Percentiles rank a stretch among this genome's conserved stretches.
phyloP scores from a whole-genome alignment of 2,113 vertebrate genomes.

The Prunella fulvescens region DNA sequence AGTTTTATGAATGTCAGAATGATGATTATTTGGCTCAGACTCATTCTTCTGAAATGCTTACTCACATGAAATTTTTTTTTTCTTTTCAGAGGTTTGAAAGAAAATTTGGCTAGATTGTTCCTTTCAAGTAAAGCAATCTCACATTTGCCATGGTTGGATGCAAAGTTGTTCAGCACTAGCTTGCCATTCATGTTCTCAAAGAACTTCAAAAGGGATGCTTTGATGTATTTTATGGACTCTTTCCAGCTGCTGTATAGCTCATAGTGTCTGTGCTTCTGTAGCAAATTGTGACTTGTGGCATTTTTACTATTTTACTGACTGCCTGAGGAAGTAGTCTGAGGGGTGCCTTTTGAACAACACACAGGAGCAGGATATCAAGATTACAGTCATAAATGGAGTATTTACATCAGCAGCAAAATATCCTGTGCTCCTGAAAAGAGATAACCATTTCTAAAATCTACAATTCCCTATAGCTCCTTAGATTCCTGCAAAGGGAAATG shows the following conservation, averaged over 20 bases:
- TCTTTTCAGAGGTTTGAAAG: conserved; percentile 32
- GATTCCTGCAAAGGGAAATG: background rate
- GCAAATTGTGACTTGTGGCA: background rate
- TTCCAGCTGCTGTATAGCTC: conserved; percentile 11
- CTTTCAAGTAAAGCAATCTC: conserved; percentile 24
- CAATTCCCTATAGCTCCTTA: background rate
- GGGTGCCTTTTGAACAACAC: background rate
- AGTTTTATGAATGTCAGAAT: conserved; percentile 1
- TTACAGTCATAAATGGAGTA: background rate
- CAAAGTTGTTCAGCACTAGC: background rate
- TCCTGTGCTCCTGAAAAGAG: background rate
- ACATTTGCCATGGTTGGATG: background rate
- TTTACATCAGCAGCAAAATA: background rate
- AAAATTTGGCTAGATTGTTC: conserved; percentile 32
- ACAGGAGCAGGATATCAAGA: background rate
- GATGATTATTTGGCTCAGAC: conserved; percentile 7
- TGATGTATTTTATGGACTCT: conserved; percentile 14
- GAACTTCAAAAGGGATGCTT: conserved; percentile 15
- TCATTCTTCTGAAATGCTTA: conserved; percentile 6
- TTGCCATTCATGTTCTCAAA: conserved; percentile 29
- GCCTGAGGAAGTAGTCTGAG: background rate
- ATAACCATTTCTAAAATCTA: background rate
- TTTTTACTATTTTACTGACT: background rate
- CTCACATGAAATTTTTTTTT: background rate
- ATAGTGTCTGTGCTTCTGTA: background rate